A percentile compares a stretch with the other conserved stretches of the same genome.
Evolutionary conservation across 64 coral and sea anemone species (phyloP).

Genomic region (Astreopora myriophthalma): DNA sequence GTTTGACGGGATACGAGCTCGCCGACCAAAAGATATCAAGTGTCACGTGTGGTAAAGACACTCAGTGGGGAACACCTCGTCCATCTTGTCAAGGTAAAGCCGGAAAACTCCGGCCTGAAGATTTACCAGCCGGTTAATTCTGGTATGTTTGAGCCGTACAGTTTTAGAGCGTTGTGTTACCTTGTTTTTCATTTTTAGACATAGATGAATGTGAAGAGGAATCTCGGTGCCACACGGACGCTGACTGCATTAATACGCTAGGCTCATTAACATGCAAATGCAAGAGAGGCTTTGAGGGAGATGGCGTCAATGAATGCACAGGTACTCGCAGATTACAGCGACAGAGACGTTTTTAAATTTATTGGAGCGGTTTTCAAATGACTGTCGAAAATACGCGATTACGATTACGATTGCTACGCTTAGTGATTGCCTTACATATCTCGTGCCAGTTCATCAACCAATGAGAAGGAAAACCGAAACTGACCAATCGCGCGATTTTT

Average conservation of each 20-base stretch:
- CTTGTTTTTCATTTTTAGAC: conserved; percentile 15
- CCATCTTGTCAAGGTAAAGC: conserved; percentile 8
- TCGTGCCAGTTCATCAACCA: too few relatives aligned
- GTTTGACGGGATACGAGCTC: conserved; percentile 34
- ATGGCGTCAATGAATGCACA: conserved; percentile 12
- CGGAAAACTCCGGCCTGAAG: too few relatives aligned
- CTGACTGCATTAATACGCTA: conserved; percentile 36
- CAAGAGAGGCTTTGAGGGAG: conserved; percentile 60
- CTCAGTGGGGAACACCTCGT: neutral
- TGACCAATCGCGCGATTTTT: too few relatives aligned
- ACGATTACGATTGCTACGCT: too few relatives aligned
- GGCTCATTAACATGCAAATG: conserved; percentile 52
- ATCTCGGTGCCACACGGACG: conserved; percentile 37
- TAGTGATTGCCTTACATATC: too few relatives aligned
- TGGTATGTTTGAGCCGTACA: neutral
- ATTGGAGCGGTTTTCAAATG: too few relatives aligned
- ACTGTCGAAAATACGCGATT: too few relatives aligned
- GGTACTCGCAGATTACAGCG: neutral
- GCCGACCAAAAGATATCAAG: neutral
- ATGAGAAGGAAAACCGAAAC: too few relatives aligned
- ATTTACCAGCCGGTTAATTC: neutral
- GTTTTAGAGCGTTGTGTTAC: neutral
- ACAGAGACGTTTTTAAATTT: too few relatives aligned
- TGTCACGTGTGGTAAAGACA: conserved; percentile 35
- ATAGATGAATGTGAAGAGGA: conserved; percentile 51